Conservation (phyloP, 1,140 invertebrate genomes). For the Bombyx mandarina region DNA sequence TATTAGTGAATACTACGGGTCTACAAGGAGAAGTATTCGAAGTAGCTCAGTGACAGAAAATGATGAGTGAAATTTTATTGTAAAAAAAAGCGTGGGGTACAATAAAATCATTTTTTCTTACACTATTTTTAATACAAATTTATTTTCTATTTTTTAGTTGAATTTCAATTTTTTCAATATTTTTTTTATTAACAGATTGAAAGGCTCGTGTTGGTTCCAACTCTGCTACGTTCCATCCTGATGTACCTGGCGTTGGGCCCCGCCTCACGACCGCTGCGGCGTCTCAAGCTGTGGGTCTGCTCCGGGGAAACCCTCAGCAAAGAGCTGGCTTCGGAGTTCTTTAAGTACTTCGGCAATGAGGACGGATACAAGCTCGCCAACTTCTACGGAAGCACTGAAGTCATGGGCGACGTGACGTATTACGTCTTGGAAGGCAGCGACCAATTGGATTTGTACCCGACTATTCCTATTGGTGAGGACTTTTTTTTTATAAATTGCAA, state of each 20-base stretch:
- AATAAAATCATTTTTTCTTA: too few species aligned
- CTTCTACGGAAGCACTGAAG: constrained; percentile 92
- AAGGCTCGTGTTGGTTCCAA: constrained; percentile 86
- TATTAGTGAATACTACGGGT: too few species aligned
- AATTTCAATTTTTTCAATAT: too few species aligned
- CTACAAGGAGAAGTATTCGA: too few species aligned
- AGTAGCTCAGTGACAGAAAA: too few species aligned
- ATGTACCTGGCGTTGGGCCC: constrained; percentile 75
- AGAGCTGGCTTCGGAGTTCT: constrained; percentile 80
- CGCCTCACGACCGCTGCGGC: constrained; percentile 61
- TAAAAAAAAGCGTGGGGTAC: too few species aligned
- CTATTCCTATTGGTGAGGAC: constrained; percentile 83
- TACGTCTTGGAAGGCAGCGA: constrained; percentile 62
- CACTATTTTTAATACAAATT: too few species aligned
- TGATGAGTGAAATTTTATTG: too few species aligned
- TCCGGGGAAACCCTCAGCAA: constrained; percentile 83
- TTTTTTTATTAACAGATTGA: constrained; percentile 72
- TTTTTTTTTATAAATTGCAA: not conserved
- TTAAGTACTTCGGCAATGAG: constrained; percentile 74
- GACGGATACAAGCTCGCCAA: constrained; percentile 79
- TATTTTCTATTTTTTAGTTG: too few species aligned
- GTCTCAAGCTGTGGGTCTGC: constrained; percentile 84
- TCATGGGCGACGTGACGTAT: constrained; percentile 61
- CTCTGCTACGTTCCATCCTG: constrained; percentile 82
- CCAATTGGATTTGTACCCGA: constrained; percentile 75